Conservation (phyloP, 2,888 invertebrate genomes). For the Octodonta nipae region DNA sequence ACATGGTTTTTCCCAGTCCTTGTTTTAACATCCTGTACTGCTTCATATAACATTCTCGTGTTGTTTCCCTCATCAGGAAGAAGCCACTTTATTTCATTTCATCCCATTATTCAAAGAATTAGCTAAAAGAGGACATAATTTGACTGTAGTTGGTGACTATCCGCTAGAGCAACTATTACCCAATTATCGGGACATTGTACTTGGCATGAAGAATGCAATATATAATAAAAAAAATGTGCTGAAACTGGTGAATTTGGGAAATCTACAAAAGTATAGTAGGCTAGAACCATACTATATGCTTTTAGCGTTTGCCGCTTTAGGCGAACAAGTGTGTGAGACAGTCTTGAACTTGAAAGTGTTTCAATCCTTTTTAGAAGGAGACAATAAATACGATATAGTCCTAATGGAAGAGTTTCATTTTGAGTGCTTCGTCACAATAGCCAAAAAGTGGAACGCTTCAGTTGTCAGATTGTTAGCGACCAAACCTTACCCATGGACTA, state of each 20-base stretch:
- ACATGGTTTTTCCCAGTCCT: too few species aligned
- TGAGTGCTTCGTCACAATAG: conserved; percentile 56
- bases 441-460: conserved; percentile 42
- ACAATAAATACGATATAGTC: conserved; percentile 50
- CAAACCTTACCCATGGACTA: conserved; percentile 32
- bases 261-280: too few species aligned
- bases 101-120: background rate
- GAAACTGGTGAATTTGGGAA: too few species aligned
- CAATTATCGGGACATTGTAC: background rate
- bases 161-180: background rate
- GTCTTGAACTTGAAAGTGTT: conserved; percentile 9
- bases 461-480: conserved; percentile 33
- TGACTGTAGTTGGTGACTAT: background rate
- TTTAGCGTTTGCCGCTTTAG: too few species aligned
- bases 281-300: too few species aligned
- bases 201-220: too few species aligned
- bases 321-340: too few species aligned
- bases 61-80: background rate
- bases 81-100: background rate
- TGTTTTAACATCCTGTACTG: too few species aligned
- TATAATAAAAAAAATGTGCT: too few species aligned
- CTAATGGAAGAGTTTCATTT: conserved; percentile 55
- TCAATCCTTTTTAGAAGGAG: conserved; percentile 31
- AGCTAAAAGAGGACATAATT: background rate
- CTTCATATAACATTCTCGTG: background rate